Conservation (phyloP, 2,797 vertebrate species). For the Eulemur rubriventer region DNA sequence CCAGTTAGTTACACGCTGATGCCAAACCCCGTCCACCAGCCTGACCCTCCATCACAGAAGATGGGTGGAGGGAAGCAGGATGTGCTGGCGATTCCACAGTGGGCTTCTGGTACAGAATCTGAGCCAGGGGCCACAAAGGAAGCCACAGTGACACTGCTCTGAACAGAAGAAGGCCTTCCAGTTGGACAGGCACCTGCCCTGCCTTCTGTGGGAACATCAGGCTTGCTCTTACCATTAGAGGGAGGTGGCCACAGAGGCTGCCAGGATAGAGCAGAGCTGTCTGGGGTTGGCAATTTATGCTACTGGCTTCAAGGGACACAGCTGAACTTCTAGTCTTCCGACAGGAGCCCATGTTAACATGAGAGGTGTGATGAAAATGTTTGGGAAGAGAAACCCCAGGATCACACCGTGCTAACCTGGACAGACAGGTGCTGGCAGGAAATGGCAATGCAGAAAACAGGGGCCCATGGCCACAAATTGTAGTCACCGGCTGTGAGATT, state of each 20-base stretch:
- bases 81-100: fast-evolving
- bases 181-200: no score
- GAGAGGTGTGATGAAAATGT: background rate
- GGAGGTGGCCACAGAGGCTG: background rate
- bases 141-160: background rate
- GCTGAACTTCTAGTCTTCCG: background rate
- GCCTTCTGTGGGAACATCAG: background rate
- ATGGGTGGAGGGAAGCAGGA: background rate
- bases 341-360: background rate
- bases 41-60: no score
- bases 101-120: background rate
- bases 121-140: background rate
- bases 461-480: fast-evolving
- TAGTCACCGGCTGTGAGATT: no score
- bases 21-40: fast-evolving
- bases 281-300: background rate
- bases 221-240: background rate
- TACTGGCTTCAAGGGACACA: background rate
- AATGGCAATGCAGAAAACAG: no score
- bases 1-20: background rate
- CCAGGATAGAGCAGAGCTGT: background rate
- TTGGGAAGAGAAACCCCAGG: background rate
- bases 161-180: background rate
- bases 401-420: background rate
- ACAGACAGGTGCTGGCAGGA: background rate